Conservation (phyloP, 2,888 invertebrate genomes). For the Anarsia innoxiella region DNA sequence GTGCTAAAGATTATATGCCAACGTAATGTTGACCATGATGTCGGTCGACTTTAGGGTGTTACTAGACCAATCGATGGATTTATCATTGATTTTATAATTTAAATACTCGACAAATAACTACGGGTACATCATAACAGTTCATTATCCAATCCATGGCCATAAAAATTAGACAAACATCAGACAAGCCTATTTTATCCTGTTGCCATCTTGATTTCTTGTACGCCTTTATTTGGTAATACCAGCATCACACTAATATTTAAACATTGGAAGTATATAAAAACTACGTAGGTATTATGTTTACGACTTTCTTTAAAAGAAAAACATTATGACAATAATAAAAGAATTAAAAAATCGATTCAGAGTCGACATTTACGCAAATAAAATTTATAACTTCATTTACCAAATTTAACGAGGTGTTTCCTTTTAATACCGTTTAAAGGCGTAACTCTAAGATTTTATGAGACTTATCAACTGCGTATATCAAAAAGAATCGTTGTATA, state of each 20-base stretch:
- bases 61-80: too few species aligned
- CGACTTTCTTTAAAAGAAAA: not conserved
- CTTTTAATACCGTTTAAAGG: slow-evolving; percentile 31
- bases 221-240: too few species aligned
- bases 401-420: slow-evolving; percentile 40
- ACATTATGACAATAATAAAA: slow-evolving; percentile 1
- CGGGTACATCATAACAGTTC: too few species aligned
- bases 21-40: too few species aligned
- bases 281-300: not conserved
- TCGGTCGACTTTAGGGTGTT: too few species aligned
- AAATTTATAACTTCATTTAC: slow-evolving; percentile 42
- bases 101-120: too few species aligned
- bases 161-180: not conserved
- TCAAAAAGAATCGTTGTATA: slow-evolving; percentile 31
- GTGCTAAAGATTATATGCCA: too few species aligned
- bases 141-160: not conserved
- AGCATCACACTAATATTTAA: too few species aligned
- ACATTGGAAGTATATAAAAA: too few species aligned
- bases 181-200: too few species aligned
- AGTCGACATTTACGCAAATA: slow-evolving; percentile 36
- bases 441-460: slow-evolving; percentile 35
- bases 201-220: too few species aligned
- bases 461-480: slow-evolving; percentile 35
- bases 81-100: too few species aligned
- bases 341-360: slow-evolving; percentile 14